A percentile compares a stretch with the other conserved stretches of the same genome.
phyloP scores from a whole-genome alignment of 2,888 invertebrate species.

The Phasia obesa region DNA sequence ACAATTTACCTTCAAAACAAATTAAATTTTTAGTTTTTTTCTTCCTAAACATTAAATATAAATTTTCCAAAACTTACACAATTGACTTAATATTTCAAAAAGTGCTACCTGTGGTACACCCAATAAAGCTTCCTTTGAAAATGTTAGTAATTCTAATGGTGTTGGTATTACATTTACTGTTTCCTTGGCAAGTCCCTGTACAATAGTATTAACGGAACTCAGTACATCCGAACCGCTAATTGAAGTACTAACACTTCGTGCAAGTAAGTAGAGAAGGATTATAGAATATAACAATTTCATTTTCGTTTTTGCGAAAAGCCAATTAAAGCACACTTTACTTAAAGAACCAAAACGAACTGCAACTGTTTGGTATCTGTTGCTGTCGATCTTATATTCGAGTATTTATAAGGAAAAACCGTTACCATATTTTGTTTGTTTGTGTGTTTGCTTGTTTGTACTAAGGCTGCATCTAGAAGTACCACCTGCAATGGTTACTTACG shows the following conservation, averaged over 20 bases:
- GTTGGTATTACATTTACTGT: background rate
- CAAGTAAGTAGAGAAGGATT: background rate
- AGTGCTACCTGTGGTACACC: background rate
- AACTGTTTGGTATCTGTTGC: no score
- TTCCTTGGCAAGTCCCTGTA: background rate
- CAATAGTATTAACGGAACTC: no score
- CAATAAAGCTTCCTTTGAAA: background rate
- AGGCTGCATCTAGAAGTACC: no score
- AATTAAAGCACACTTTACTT: no score
- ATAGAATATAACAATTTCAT: constrained; percentile 8
- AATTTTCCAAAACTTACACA: constrained; percentile 35
- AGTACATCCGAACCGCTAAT: no score
- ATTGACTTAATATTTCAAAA: background rate
- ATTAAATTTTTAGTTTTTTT: background rate
- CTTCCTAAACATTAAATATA: background rate
- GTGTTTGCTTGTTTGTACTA: no score
- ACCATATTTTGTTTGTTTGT: no score
- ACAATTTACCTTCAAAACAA: constrained; percentile 60
- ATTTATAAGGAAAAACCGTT: no score
- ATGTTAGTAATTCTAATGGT: background rate
- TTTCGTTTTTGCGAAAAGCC: no score
- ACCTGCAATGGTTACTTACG: no score
- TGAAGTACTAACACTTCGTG: background rate
- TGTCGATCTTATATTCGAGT: no score
- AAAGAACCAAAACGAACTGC: no score